These are phyloP conservation scores for Strongylocentrotus purpuratus DNA, from an alignment of 35 echinoderm and acorn worm genomes.

Conservation along the genomic window DNA sequence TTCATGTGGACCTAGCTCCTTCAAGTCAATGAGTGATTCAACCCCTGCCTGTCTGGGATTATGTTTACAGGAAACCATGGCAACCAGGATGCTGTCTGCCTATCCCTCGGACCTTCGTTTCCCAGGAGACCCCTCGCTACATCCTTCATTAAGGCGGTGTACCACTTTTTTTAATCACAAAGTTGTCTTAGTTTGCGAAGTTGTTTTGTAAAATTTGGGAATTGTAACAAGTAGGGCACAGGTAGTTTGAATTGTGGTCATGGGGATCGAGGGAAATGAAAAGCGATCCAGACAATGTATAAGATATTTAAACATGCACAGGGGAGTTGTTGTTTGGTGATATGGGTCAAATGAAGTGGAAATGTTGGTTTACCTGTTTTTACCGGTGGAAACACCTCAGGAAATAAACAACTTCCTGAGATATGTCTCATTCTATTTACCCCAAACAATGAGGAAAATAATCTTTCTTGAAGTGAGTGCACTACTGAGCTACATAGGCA, in stretches of 20 bases:
- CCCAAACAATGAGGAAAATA: background rate
- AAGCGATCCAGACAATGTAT: background rate
- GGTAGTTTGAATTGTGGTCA: background rate
- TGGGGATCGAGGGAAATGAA: background rate
- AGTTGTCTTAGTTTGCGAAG: background rate
- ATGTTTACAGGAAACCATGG: background rate
- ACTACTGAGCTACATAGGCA: background rate
- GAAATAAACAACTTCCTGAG: background rate
- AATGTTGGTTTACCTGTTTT: constrained; percentile 18
- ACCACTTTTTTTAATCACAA: background rate
- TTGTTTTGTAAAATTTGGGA: background rate
- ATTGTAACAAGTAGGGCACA: constrained; percentile 3
- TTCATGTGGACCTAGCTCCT: background rate
- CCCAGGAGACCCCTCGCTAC: background rate
- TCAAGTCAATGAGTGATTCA: background rate
- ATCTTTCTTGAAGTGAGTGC: background rate
- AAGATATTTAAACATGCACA: background rate
- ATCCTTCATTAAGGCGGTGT: background rate
- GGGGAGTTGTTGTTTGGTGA: background rate
- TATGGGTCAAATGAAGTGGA: constrained; percentile 10
- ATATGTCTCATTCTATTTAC: background rate
- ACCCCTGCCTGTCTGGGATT: background rate
- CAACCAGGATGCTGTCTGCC: background rate
- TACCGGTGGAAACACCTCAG: background rate
- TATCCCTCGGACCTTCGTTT: constrained; percentile 1